Evolutionary conservation across 2,113 vertebrate genomes (phyloP).

Genomic region (Astur gentilis): DNA sequence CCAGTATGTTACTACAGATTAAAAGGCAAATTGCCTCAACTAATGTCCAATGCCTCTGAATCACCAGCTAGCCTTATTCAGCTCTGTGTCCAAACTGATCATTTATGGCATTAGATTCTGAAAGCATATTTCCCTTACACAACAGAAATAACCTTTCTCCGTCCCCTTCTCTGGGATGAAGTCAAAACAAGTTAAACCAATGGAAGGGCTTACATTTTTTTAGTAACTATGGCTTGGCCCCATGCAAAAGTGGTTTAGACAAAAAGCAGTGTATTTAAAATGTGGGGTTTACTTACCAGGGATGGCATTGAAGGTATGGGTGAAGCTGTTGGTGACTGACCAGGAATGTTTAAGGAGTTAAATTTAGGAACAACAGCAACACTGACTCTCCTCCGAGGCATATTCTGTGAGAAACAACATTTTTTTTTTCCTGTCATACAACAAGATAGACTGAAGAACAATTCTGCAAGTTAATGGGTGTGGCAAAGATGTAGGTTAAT

Average conservation of each 20-base stretch:
- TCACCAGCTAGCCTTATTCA: background rate
- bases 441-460: background rate
- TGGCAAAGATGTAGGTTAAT: background rate
- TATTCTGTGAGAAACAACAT: conserved; percentile 73
- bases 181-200: background rate
- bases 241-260: background rate
- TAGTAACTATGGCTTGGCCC: background rate
- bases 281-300: conserved; percentile 74
- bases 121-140: background rate
- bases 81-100: background rate
- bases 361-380: conserved; percentile 98
- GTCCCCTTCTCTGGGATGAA: background rate
- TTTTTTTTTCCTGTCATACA: background rate
- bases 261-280: background rate
- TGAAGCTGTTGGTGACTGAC: conserved; percentile 77
- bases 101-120: background rate
- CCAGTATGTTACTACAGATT: background rate
- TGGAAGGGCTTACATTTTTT: background rate
- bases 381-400: conserved; percentile 94
- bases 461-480: background rate
- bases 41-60: background rate
- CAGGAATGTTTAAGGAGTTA: conserved; percentile 90
- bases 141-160: background rate
- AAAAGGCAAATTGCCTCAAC: background rate
- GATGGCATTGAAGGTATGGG: conserved; percentile 76